Base-by-base conservation (phyloP, 2,797 vertebrate species). In the Emydoidea blandingii region DNA sequence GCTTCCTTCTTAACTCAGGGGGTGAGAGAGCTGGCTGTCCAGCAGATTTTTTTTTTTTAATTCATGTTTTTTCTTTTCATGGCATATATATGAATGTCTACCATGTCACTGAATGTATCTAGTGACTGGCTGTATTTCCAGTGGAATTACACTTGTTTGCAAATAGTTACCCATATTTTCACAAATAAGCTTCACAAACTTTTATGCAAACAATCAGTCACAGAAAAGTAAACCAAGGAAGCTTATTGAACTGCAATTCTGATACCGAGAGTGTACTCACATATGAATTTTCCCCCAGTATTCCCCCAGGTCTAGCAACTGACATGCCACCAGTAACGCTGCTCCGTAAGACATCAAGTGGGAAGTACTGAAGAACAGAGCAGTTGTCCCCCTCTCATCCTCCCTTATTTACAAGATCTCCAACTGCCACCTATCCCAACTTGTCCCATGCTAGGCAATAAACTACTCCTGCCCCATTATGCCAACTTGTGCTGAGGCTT, bases 71-170 rank as follows among this genome's bases (percentile, higher is more conserved):
- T 49, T 2, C 3, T 47, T 49, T 25, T 23, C 54, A 2, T 80
- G 87, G 65, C 2, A 14, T 0, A 2, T 47, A 37, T 84, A 5
- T 57, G 27, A 57, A 57, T 12, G 11, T 57, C 27, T 84, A 3
- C 14, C 83, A 86, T 15, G 41, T 31, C 57, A 31, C 29, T 59
- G 57, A 59, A 59, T 85, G 81, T 52, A 91, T 81, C 49, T 1
- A 59, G 11, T 18, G 3, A 4, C 1, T 89, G 83, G 59, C 41
- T 85, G 6, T 74, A n/a, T 44, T 92, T 91, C 80, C 68, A 85
- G 19, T 68, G 56, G 59, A 81, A 91, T 89, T 74, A 2, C 18
- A 79, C 5, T 2, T 1, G 80, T 96, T 92, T 92, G 18, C 57
- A 68, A 49, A 50, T 3, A 91, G 34, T 6, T 86, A 68, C 2